Percentiles rank a stretch among this genome's conserved stretches.
These are phyloP conservation scores for Polypterus senegalus DNA, from an alignment of 2,113 vertebrate species.

Conservation along the genomic window DNA sequence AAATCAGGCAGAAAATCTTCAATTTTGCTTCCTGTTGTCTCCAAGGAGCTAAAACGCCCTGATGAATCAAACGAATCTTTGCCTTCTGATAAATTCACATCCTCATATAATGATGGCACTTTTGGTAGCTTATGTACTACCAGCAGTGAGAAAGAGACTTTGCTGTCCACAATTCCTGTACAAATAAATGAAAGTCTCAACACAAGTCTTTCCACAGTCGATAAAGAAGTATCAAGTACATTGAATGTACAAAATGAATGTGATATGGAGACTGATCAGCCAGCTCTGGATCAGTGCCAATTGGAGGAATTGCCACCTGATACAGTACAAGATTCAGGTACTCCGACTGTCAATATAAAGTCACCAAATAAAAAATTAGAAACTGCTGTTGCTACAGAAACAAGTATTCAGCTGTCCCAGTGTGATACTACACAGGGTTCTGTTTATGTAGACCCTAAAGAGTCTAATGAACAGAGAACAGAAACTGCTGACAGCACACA, in stretches of 20 bases:
- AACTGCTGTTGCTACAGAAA: neutral
- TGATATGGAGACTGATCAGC: slow-evolving; percentile 37
- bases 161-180: too few relatives aligned
- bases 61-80: too few relatives aligned
- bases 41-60: too few relatives aligned
- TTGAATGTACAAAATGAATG: slow-evolving; percentile 17
- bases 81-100: too few relatives aligned
- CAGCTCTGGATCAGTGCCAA: neutral
- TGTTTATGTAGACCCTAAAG: neutral
- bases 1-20: too few relatives aligned
- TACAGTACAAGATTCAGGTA: slow-evolving; percentile 5
- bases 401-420: slow-evolving; percentile 1
- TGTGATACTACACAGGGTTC: neutral
- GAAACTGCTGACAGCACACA: slow-evolving; percentile 4
- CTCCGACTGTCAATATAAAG: slow-evolving; percentile 14
- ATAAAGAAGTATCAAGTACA: slow-evolving; percentile 7
- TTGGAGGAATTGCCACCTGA: slow-evolving; percentile 8
- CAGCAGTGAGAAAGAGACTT: too few relatives aligned
- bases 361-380: neutral
- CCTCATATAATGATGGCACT: too few relatives aligned
- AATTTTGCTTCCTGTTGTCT: too few relatives aligned
- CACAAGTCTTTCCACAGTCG: neutral
- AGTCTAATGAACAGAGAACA: neutral
- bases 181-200: neutral
- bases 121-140: too few relatives aligned